phyloP scores from a whole-genome alignment of 1,140 invertebrate genomes.

The Calliphora vicina region DNA sequence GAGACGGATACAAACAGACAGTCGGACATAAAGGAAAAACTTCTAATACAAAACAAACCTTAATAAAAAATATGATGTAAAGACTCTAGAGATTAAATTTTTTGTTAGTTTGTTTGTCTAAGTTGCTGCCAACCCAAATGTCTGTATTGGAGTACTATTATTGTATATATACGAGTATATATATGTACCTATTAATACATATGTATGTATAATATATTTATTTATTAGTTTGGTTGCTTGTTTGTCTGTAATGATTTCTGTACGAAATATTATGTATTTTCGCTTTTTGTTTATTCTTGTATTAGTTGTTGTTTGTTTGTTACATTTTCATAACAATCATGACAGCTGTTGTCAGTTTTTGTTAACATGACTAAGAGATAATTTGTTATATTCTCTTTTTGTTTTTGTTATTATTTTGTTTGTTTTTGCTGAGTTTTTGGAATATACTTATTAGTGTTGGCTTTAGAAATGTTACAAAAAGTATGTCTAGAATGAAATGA shows the following conservation, averaged over 20 bases:
- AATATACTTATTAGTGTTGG: neutral
- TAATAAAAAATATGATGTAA: neutral
- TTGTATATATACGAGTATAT: too few species aligned
- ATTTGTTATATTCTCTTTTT: neutral
- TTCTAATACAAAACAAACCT: too few species aligned
- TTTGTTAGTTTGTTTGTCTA: neutral
- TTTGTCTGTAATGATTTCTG: neutral
- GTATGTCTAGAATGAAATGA: neutral
- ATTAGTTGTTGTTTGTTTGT: neutral
- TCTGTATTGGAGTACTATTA: neutral
- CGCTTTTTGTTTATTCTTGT: neutral
- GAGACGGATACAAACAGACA: too few species aligned
- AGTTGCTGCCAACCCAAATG: neutral
- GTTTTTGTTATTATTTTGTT: neutral
- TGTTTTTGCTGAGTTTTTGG: neutral
- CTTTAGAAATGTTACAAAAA: neutral
- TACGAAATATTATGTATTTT: neutral
- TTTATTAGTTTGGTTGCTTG: neutral
- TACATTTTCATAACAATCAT: slow-evolving; percentile 5
- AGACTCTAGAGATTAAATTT: neutral
- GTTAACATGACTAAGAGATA: slow-evolving; percentile 15
- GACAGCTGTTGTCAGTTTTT: slow-evolving; percentile 28
- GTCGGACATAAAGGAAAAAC: too few species aligned
- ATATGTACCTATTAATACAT: too few species aligned
- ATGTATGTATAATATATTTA: neutral